Percentiles rank a stretch among this genome's conserved stretches.
Conservation (phyloP, 2,797 vertebrate genomes). For the Artibeus jamaicensis region DNA sequence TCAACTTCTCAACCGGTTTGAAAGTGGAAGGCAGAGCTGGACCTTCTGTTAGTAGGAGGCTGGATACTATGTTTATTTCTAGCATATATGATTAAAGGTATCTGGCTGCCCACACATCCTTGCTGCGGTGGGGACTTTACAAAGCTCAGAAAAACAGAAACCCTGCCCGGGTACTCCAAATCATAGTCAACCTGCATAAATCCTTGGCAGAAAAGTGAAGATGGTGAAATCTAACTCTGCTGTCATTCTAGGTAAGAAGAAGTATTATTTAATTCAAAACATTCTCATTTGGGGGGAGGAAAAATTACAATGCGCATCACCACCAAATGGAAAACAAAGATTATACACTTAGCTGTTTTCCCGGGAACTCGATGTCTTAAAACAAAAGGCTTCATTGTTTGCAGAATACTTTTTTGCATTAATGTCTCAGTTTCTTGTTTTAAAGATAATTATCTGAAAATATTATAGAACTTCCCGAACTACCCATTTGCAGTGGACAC, state of each 20-base stretch:
- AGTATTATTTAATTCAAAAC: background rate
- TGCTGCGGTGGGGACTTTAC: background rate
- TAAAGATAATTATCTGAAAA: slow-evolving; percentile 6
- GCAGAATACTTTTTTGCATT: slow-evolving; percentile 10
- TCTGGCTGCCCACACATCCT: background rate
- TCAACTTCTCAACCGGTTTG: background rate
- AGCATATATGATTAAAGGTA: background rate
- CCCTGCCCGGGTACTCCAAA: background rate
- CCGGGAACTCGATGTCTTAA: slow-evolving; percentile 32
- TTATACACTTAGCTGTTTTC: slow-evolving; percentile 17
- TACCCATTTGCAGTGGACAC: background rate
- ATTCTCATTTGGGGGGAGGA: background rate
- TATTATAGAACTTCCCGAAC: background rate
- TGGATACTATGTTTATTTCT: background rate
- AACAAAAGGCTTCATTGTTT: slow-evolving; percentile 23
- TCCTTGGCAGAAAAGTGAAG: background rate
- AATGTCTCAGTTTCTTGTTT: slow-evolving; percentile 29
- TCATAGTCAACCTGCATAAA: background rate
- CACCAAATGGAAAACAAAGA: slow-evolving; percentile 34
- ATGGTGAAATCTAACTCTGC: background rate
- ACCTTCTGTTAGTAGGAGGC: background rate
- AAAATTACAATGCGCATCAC: background rate
- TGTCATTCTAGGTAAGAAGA: background rate
- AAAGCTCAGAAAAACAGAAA: background rate
- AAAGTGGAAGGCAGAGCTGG: background rate